Evolutionary conservation across 1,140 invertebrate species (phyloP), one percentile per base, ranked within the genome.

Genomic region (silkworm (Bombyx mori)): DNA sequence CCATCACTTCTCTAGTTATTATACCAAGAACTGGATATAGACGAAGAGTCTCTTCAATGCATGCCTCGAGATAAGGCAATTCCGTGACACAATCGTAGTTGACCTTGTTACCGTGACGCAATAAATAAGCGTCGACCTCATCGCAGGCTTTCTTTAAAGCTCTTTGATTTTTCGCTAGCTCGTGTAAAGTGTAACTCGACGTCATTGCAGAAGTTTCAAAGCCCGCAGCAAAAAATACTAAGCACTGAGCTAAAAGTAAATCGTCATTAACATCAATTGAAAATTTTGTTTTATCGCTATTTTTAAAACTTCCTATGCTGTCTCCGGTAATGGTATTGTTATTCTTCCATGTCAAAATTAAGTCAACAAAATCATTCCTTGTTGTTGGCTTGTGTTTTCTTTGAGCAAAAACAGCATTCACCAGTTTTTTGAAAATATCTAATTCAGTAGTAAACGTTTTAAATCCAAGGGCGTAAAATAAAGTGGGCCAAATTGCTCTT

Each of bases 111-210:
- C 77, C 52, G 52, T 88, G 65, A 56, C 73, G 68, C 7, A 62
- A 43, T 12, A 88, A 59, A 8, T 86, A 75, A 35, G 69, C 62
- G 9, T 86, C 75, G 0, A 94, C 89, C 82, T 93, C 92, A 35
- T 84, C 65, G 8, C 82, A 66, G 0, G 90, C 66, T 62, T 82
- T 87, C 0, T 89, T 66, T 66, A 93, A 92, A 45, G 89, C 65
- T 2, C 91, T 89, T 9, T 88, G 86, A 66, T 92, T 75, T 47
- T 86, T 77, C 0, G 92, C 90, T 45, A 94, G 68, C 47, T 89
- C 86, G 62, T 90, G 91, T 0, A 90, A 62, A 5, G 85, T 77
- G 56, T 90, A 91, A 3, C 86, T 78, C 62, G 92, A 67, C 0
- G 90, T 76, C 6, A 83, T 68, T 9, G 88, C 82, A 0, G 86